Evolutionary conservation across 2,113 vertebrate genomes (phyloP).

Genomic region (Alethe diademata): DNA sequence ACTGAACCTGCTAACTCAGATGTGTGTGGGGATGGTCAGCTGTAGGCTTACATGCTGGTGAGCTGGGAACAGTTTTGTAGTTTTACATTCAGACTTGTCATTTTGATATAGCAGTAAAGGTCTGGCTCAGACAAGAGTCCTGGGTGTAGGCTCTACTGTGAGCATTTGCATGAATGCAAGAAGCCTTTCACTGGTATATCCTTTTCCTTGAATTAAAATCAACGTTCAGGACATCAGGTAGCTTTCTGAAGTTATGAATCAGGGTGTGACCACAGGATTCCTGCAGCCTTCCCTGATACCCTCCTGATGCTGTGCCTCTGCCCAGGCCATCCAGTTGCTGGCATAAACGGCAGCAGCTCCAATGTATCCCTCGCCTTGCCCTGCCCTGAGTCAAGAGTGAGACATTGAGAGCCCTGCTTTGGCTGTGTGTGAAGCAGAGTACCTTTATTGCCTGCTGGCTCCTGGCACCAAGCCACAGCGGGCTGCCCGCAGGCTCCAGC

Average conservation of each 20-base stretch:
- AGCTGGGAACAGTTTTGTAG: background rate
- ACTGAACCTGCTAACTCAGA: background rate
- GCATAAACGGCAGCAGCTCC: rapidly evolving
- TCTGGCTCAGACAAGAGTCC: background rate
- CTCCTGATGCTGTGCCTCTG: rapidly evolving
- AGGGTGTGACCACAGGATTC: background rate
- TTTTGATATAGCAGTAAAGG: background rate
- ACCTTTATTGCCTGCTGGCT: background rate
- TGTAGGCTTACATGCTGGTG: background rate
- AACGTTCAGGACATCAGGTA: background rate
- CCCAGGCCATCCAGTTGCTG: background rate
- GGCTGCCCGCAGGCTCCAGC: background rate
- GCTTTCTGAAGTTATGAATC: background rate
- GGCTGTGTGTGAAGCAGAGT: background rate
- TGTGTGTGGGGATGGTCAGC: rapidly evolving
- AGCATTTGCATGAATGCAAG: background rate
- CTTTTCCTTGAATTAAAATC: background rate
- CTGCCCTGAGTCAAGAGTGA: background rate
- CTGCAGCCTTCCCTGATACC: background rate
- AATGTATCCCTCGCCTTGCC: rapidly evolving
- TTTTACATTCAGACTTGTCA: background rate
- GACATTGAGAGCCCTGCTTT: background rate
- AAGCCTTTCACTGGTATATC: background rate
- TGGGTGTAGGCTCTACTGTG: background rate
- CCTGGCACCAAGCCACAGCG: background rate